phyloP scores from a whole-genome alignment of 2,113 vertebrate genomes.

The Chaetura pelagica region DNA sequence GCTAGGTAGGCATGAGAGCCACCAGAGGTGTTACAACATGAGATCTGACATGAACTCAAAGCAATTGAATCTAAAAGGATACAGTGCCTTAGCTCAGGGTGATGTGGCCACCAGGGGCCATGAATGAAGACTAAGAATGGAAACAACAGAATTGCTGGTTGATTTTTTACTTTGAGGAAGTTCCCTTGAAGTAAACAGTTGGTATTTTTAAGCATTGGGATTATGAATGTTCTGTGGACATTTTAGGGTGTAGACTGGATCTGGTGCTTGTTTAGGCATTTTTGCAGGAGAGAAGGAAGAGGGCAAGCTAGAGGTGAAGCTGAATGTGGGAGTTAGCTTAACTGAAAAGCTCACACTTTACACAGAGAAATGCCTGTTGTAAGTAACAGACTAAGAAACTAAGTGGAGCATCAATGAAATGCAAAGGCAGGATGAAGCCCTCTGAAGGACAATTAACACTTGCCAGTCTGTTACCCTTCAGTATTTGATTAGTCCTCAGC shows the following conservation, averaged over 20 bases:
- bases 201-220: neutral
- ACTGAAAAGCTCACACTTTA: neutral
- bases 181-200: neutral
- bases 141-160: neutral
- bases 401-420: neutral
- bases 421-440: neutral
- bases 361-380: neutral
- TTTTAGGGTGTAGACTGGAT: neutral
- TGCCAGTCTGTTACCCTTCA: neutral
- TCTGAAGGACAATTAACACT: neutral
- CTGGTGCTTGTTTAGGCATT: neutral
- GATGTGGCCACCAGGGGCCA: rapidly evolving
- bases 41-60: neutral
- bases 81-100: neutral
- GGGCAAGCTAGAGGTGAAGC: neutral
- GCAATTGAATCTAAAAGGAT: neutral
- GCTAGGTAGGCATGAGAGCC: neutral
- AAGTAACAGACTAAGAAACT: neutral
- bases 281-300: neutral
- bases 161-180: neutral
- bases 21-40: neutral
- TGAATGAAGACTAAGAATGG: rapidly evolving
- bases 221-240: neutral
- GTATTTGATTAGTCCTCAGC: neutral
- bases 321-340: neutral